Percentiles rank a stretch among this genome's conserved stretches.
These are phyloP conservation scores for Lasioglossum calceatum DNA, from an alignment of 2,888 invertebrate species.

Conservation along the genomic window DNA sequence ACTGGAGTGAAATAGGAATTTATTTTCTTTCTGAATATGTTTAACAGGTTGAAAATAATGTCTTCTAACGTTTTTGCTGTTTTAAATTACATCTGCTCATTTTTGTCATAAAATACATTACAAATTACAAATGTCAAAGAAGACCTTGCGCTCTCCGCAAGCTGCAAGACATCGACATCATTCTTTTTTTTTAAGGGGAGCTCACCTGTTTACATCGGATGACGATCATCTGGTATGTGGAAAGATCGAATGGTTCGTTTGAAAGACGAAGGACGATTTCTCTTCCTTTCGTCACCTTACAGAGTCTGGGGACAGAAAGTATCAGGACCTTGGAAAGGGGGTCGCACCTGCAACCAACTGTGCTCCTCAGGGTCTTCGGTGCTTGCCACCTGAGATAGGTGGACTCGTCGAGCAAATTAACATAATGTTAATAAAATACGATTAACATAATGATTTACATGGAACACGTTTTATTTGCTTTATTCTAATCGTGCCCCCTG, in stretches of 20 bases:
- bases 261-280: conserved; percentile 71
- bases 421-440: background rate
- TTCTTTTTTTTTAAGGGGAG: conserved; percentile 1
- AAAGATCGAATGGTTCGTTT: conserved; percentile 48
- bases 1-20: no score
- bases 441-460: no score
- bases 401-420: background rate
- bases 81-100: no score
- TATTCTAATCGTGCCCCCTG: background rate
- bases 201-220: conserved; percentile 62
- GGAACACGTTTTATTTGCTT: background rate
- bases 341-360: conserved; percentile 77
- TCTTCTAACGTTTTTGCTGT: no score
- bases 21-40: no score
- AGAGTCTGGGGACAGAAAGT: conserved; percentile 53
- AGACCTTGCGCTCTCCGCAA: conserved; percentile 6
- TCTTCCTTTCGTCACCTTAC: conserved; percentile 64
- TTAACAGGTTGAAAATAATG: no score
- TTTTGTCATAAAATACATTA: background rate
- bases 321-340: conserved; percentile 72
- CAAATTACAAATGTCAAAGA: background rate
- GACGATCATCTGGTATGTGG: conserved; percentile 49
- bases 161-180: conserved; percentile 30
- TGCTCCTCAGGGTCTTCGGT: conserved; percentile 46
- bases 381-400: conserved; percentile 34